Evolutionary conservation across 2,113 vertebrate species (phyloP).

Genomic region (Podocnemis expansa): DNA sequence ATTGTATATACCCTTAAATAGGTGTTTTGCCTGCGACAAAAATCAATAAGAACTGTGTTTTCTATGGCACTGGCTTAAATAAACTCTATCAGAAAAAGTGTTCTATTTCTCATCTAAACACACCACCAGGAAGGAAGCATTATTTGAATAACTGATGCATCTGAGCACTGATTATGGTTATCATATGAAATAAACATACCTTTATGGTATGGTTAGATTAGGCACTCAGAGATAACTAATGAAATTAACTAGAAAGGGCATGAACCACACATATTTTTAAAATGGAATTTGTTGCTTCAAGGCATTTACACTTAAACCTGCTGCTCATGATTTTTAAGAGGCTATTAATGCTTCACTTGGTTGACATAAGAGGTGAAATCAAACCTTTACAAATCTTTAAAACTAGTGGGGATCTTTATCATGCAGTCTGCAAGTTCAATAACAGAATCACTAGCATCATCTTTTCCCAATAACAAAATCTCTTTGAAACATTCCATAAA

Average conservation of each 20-base stretch:
- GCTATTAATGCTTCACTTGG: not conserved
- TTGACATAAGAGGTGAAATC: not conserved
- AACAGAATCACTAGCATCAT: not conserved
- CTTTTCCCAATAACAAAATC: not conserved
- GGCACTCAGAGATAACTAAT: not conserved
- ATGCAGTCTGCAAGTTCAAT: not conserved
- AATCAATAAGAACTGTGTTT: not conserved
- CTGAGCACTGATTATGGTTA: not conserved
- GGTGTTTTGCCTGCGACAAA: not conserved
- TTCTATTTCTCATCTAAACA: not conserved
- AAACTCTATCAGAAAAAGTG: not conserved
- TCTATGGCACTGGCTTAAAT: not conserved
- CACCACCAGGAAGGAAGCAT: not conserved
- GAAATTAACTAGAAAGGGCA: conserved; percentile 55
- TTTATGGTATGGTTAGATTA: not conserved
- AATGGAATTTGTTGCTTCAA: conserved; percentile 34
- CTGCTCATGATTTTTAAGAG: conserved; percentile 44
- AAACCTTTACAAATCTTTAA: not conserved
- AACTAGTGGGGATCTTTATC: not conserved
- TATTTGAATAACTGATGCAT: not conserved
- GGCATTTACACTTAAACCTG: conserved; percentile 47
- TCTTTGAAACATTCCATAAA: not conserved
- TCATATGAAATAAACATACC: not conserved
- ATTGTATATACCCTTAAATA: too few species aligned
- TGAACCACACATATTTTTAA: conserved; percentile 39